Conservation (phyloP, 2,797 vertebrate species). For the Catostomus latipinnis region DNA sequence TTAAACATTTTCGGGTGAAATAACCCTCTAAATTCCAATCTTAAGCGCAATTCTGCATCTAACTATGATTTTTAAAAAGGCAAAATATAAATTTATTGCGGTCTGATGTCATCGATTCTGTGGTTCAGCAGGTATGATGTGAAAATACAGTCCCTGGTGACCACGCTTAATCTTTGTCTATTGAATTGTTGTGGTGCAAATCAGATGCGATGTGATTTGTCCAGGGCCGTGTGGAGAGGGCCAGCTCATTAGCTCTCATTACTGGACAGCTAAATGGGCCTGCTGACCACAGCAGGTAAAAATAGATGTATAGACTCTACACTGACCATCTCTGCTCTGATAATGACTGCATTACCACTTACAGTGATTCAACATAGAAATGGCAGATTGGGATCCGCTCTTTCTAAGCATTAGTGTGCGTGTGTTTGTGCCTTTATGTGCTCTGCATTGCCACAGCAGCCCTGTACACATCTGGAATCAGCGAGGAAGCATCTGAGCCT, state of each 20-base stretch:
- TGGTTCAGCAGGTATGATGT: constrained; percentile 1
- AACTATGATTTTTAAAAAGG: too few relatives aligned
- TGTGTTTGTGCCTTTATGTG: constrained; percentile 8
- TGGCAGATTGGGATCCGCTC: constrained; percentile 50
- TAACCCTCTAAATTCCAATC: too few relatives aligned
- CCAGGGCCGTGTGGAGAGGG: constrained; percentile 69
- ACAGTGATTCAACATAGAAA: constrained; percentile 58
- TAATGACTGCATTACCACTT: constrained; percentile 62
- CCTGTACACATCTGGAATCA: constrained; percentile 24
- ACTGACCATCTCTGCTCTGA: constrained; percentile 55
- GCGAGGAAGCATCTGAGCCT: not conserved
- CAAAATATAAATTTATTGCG: not conserved
- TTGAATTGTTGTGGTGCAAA: constrained; percentile 57
- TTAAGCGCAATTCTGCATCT: too few relatives aligned
- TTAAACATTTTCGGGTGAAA: too few relatives aligned
- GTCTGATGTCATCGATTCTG: not conserved
- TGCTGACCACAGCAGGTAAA: constrained; percentile 63
- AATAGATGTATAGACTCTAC: constrained; percentile 58
- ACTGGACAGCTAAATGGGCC: constrained; percentile 78
- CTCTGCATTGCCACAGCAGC: not conserved
- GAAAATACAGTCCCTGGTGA: constrained; percentile 1
- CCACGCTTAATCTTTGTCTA: constrained; percentile 40
- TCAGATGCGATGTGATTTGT: constrained; percentile 68
- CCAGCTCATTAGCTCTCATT: constrained; percentile 78
- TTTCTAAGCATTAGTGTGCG: constrained; percentile 37